Evolutionary conservation across 2,888 invertebrate species (phyloP).

Genomic region (Cartodere bifasciata): DNA sequence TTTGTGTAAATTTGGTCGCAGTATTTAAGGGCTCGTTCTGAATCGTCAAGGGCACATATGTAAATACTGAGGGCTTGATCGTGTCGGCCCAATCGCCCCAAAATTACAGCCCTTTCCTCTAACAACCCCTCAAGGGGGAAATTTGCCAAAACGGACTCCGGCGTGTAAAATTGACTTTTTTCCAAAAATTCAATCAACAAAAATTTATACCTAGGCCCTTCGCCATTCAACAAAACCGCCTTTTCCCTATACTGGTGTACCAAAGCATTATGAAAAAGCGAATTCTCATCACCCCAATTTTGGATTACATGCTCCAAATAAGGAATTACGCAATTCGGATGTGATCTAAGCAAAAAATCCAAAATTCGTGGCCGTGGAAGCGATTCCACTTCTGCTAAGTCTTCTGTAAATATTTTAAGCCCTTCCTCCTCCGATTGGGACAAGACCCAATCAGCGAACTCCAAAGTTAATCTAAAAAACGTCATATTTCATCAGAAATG

Average conservation of each 20-base stretch:
- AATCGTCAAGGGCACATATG: conserved; percentile 75
- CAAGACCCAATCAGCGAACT: conserved; percentile 90
- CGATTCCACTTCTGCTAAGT: conserved; percentile 74
- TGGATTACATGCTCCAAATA: conserved; percentile 92
- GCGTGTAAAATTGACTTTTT: conserved; percentile 67
- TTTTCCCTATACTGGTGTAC: conserved; percentile 81
- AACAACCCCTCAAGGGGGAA: conserved; percentile 77
- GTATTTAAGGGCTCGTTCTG: conserved; percentile 71
- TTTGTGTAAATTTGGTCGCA: conserved; percentile 57
- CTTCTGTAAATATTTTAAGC: conserved; percentile 76
- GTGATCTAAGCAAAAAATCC: conserved; percentile 74
- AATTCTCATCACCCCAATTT: conserved; percentile 75
- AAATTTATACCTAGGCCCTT: conserved; percentile 25
- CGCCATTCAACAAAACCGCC: conserved; percentile 32
- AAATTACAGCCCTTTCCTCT: conserved; percentile 88
- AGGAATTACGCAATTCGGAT: conserved; percentile 71
- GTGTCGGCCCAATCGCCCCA: conserved; percentile 82
- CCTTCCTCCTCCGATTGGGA: conserved; percentile 80
- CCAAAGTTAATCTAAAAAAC: conserved; percentile 83
- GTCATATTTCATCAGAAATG: no score
- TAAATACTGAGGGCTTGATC: conserved; percentile 90
- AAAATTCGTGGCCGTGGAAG: conserved; percentile 80
- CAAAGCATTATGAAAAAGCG: conserved; percentile 81
- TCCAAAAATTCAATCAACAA: conserved; percentile 70
- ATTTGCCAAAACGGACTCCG: conserved; percentile 74